Base-by-base conservation (phyloP, 2,797 vertebrate genomes). In the Perodicticus potto region DNA sequence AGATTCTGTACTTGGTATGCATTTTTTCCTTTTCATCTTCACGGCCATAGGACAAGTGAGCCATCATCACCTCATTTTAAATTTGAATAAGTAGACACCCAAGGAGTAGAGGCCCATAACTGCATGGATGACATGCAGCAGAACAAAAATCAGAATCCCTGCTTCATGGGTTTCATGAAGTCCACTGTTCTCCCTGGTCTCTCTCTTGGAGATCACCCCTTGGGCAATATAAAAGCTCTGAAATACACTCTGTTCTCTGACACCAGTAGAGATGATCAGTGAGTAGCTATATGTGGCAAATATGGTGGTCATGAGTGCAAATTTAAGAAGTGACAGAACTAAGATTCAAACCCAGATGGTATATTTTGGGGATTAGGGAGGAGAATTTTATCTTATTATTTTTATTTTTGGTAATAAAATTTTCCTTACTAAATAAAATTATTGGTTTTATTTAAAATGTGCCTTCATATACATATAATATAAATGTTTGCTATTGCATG, bases 1-100 rank as follows among this genome's bases (percentile, higher is more conserved):
- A 25, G 53, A 16, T n/a, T 29, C 17, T 29, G 25, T 29, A 17
- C 12, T 84, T 70, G 0, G 4, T 5, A 7, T 63, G 5, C 3
- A 29, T 37, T 74, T 61, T 74, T 43, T 45, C 43, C 29, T 84
- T 88, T 78, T 74, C 57, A 72, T 59, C 29, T 84, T 84, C 37
- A 91, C 29, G 23, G n/a, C 40, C 23, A 3, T 22, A 37, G 43
- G 27, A 27, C 22, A 45, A 82, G 23, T 9, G 32, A 82, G 17
- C 45, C 80, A 69, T 43, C 32, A 32, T 84, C 17, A 45, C n/a
- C 29, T 32, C 37, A 86, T 77, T 86, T 86, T 67, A 63, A 40
- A 55, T 37, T 34, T 7, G 5, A 90, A 27, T 23, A 11, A 55
- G 16, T 23, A 9, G 53, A 37, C 53, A 22, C 34, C 37, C 67